These are phyloP conservation scores for Paracanthobrama guichenoti DNA, from an alignment of 2,113 vertebrate species.

Conservation along the genomic window DNA sequence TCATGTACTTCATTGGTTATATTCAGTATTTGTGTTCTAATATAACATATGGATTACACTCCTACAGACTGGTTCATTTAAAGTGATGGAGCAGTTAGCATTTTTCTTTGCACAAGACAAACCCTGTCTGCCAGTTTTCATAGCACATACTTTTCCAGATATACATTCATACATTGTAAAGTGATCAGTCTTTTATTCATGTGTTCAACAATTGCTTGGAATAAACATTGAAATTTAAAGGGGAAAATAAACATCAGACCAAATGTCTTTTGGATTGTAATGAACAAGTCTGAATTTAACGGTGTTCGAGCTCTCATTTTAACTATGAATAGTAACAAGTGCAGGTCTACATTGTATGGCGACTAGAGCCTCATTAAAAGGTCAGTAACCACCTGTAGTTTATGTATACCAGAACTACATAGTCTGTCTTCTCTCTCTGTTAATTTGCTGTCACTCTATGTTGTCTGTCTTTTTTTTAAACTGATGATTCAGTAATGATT, in stretches of 20 bases:
- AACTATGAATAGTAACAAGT: not conserved
- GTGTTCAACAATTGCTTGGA: not conserved
- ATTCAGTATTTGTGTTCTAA: constrained; percentile 37
- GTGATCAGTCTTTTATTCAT: not conserved
- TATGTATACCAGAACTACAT: not conserved
- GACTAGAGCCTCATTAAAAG: not conserved
- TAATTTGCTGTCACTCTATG: not conserved
- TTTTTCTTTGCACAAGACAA: constrained; percentile 30
- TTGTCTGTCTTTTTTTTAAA: constrained; percentile 5
- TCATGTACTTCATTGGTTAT: constrained; percentile 39
- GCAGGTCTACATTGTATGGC: not conserved
- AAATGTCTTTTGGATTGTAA: not conserved
- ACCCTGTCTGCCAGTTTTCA: not conserved
- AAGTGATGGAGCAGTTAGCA: not conserved
- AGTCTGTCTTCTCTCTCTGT: constrained; percentile 29
- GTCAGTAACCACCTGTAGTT: not conserved
- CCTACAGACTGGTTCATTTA: not conserved
- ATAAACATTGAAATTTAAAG: not conserved
- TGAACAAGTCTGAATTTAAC: not conserved
- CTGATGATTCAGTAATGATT: constrained; percentile 43
- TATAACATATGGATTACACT: not conserved
- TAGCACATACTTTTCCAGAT: not conserved
- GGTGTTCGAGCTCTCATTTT: not conserved
- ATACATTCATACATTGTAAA: not conserved
- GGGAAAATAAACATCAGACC: not conserved